Base-by-base conservation (phyloP, 37 sponge, comb jelly and placozoan genomes). In the Diacarnus erythraeanus region DNA sequence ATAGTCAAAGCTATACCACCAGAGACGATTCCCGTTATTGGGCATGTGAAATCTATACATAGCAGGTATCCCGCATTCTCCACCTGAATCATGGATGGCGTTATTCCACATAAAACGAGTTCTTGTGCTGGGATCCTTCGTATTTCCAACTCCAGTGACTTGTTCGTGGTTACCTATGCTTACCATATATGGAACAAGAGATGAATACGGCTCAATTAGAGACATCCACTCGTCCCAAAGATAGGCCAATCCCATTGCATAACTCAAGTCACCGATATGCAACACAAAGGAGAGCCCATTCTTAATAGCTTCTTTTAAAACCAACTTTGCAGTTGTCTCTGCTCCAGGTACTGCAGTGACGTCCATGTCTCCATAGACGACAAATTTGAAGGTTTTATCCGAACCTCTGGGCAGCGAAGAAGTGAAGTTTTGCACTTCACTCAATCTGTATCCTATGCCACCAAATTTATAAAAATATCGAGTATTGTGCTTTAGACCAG, bases 231-330 rank as follows among this genome's bases (percentile, higher is more conserved):
- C 51, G 61, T 87, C 87, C 87, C 87, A 87, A 42, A 60, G 42
- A 38, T 81, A 80, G n/a, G 82, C 70, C 27, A 59, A 70, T 6
- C 87, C 87, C 26, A 75, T 38, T 0, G 87, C 87, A 69, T 87
- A 87, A 35, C 73, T 30, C 44, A 87, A 77, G 82, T 87, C 87
- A 23, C 87, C 87, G 26, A 83, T 59, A 76, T 87, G 87, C 39
- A 87, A 2, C 6, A 80, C 69, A 29, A 87, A 69, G 17, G 58
- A 36, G 27, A 59, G 77, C 22, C 76, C 80, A 20, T 59, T 58
- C 0, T 76, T 38, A 33, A 58, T 22, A 18, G 64, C 83, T 12
- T 87, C 87, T 0, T 69, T 65, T 2, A 23, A 17, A 21, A 80
- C 82, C 9, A 65, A 51, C 10, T 26, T 21, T 18, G 60, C 82